Base-by-base conservation (phyloP, 2,888 invertebrate genomes). In the Athripsodes cinereus region DNA sequence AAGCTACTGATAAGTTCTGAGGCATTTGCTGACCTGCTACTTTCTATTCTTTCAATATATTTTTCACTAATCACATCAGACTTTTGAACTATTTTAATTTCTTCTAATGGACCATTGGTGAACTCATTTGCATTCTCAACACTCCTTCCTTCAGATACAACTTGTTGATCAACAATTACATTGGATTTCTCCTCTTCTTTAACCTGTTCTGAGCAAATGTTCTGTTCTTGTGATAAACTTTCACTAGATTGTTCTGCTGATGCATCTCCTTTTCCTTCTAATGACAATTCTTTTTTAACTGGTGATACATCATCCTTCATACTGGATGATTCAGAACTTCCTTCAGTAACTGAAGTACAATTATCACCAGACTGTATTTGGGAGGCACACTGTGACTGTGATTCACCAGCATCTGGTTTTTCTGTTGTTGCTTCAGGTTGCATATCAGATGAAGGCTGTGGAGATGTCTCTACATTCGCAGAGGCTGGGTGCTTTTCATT, bases 1-100 rank as follows among this genome's bases (percentile, higher is more conserved):
- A 95, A 86, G 78, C 95, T 93, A 77, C 90, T 88, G 68, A 96
- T 82, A 73, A 94, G 83, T 75, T 92, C 89, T 67, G 93, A 86
- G 68, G 91, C 91, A 79, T 94, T 95, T 68, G 84, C 84, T 70
- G 95, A 91, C 68, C 88, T 86, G 68, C 88, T 88, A 67, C 83
- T 80, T 68, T 88, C 85, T 66, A 83, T 75, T 65, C 83, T 79
- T 63, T 85, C 81, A 67, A 86, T 80, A 68, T 86, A 26, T 44
- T 51, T 57, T 50, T 57, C 35, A 35, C n/a, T n/a, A 11, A 18
- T 40, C 13, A 13, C 40, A 40, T 26, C 26, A 10, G 26, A 6
- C 3, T 51, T 57, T 50, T 57, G 21, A 35, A 8, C 13, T n/a
- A 18, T 13, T 8, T 2, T 16, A 40, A 26, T 22, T 22, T 26